A percentile compares a stretch with the other conserved stretches of the same genome.
Evolutionary conservation across 1,140 invertebrate genomes (phyloP).

Genomic region (Ceratitis capitata): DNA sequence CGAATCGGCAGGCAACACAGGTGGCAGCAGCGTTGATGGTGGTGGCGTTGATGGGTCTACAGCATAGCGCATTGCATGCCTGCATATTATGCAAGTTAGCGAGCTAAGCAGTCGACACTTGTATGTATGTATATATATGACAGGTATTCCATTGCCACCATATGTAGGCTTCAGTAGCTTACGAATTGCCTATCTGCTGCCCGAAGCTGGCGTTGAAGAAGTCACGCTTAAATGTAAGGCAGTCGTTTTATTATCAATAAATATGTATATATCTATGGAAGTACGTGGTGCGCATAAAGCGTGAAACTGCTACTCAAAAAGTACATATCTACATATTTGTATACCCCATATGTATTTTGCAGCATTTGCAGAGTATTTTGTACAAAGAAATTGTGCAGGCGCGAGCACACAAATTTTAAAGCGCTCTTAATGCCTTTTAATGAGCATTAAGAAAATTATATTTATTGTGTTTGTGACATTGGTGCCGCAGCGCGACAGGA

Average conservation of each 20-base stretch:
- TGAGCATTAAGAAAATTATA: constrained; percentile 34
- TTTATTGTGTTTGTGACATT: constrained; percentile 39
- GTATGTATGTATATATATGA: not conserved
- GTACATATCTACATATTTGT: not conserved
- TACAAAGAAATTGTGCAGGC: not conserved
- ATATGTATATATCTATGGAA: too few relatives aligned
- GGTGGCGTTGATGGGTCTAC: too few relatives aligned
- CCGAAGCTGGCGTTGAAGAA: not conserved
- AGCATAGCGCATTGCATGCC: not conserved
- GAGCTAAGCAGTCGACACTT: not conserved
- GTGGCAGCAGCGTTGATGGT: not conserved
- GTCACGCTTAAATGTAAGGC: not conserved
- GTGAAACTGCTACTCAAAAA: constrained; percentile 12
- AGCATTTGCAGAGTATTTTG: not conserved
- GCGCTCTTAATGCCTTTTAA: constrained; percentile 12
- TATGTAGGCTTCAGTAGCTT: not conserved
- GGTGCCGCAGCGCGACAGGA: not conserved
- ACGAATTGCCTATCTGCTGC: not conserved
- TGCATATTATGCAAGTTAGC: not conserved
- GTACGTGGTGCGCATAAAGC: not conserved
- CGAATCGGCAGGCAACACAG: not conserved
- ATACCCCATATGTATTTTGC: not conserved
- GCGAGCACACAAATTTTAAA: constrained; percentile 1
- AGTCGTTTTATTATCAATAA: too few relatives aligned
- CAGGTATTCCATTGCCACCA: not conserved